Percentiles rank a stretch among this genome's conserved stretches.
Evolutionary conservation across 2,113 vertebrate genomes (phyloP).

Genomic region (Clarias macrocephalus): DNA sequence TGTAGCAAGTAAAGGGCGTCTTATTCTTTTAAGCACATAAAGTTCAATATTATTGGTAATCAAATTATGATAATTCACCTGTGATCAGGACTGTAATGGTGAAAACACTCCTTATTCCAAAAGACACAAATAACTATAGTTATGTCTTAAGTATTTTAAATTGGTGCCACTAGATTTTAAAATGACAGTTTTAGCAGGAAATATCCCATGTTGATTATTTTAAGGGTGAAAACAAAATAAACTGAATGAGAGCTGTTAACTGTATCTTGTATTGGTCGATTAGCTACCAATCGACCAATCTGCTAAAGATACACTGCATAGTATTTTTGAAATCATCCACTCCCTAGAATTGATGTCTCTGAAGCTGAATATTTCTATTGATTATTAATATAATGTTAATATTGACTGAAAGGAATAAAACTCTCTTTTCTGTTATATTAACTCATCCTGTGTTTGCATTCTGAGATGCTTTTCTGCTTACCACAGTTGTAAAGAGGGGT

Average conservation of each 20-base stretch:
- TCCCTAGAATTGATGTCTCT: neutral
- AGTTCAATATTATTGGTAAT: neutral
- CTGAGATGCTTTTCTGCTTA: neutral
- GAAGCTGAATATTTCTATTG: neutral
- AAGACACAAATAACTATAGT: neutral
- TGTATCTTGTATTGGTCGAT: slow-evolving; percentile 24
- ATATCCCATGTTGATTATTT: neutral
- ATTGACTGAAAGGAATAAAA: neutral
- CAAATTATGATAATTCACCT: neutral
- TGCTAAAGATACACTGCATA: neutral
- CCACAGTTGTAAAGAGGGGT: neutral
- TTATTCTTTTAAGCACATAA: neutral
- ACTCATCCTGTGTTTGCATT: neutral
- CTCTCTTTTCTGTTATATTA: neutral
- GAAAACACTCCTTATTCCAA: neutral
- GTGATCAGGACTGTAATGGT: neutral
- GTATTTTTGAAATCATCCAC: neutral
- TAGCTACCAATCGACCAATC: neutral
- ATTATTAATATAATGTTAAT: too few relatives aligned
- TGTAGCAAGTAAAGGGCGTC: neutral
- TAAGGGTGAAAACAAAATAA: slow-evolving; percentile 47
- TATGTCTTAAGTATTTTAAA: neutral
- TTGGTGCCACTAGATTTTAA: neutral
- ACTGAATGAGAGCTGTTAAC: slow-evolving; percentile 45
- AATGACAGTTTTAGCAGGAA: neutral